Evolutionary conservation across 2,113 vertebrate genomes (phyloP), one percentile per base, ranked within the genome.

Genomic region (Daubentonia madagascariensis): DNA sequence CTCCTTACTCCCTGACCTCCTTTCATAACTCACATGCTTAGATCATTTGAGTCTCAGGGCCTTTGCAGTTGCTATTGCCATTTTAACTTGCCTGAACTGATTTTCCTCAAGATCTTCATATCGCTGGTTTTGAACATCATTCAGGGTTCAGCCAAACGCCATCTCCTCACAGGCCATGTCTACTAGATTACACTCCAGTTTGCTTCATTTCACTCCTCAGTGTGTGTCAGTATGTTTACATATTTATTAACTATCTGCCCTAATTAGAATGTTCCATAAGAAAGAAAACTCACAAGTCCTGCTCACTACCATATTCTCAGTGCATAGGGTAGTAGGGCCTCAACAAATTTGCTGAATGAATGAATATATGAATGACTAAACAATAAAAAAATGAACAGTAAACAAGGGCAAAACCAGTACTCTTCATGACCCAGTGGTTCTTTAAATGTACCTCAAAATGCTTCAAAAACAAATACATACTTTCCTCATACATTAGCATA

Each of bases 371-470:
- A 84, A 88, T 54, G 67, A 84, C 32, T 70, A 40, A 87, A 63
- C 12, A 59, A 65, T 65, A 59, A 61, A 61, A 61, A 93, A 84
- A 89, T 43, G 13, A 93, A 59, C 5, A 91, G 52, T 25, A 78
- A 67, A 79, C 45, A 94, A 85, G 59, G 59, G 16, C 11, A 89
- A 32, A 14, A 89, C 11, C 8, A 81, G 40, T 61, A 59, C 12
- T 90, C 67, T 89, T 91, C 48, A 59, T 48, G n/a, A n/a, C 6
- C 20, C 4, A 65, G 5, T 75, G 40, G 30, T 43, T 92, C 61
- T 96, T 90, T 86, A 95, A 95, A 91, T 70, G 67, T 35, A 92
- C 6, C 22, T 96, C 50, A 75, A 65, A 92, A 91, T 91, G 5
- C 37, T 86, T 93, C 68, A 83, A 85, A 92, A 68, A 45, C 14